These are phyloP conservation scores for Pangasius krempfi DNA, from an alignment of 2,797 vertebrate genomes.

Conservation along the genomic window DNA sequence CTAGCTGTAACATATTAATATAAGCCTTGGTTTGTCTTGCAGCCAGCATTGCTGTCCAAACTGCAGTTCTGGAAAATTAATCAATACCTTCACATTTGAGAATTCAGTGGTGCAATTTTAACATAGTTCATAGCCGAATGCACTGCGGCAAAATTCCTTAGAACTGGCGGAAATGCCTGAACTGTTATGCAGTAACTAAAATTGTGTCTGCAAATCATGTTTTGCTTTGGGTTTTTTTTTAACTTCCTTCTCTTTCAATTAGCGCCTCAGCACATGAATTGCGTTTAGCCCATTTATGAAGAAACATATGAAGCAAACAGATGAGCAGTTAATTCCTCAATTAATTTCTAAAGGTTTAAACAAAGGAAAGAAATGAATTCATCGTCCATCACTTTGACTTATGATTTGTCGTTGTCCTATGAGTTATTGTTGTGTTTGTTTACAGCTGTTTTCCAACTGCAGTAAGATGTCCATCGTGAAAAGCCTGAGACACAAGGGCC, in stretches of 20 bases:
- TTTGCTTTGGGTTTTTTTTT: neutral
- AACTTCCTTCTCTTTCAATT: neutral
- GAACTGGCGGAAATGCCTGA: neutral
- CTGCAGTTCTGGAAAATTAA: neutral
- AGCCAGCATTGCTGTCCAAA: neutral
- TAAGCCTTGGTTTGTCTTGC: neutral
- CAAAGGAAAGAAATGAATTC: neutral
- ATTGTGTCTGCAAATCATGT: neutral
- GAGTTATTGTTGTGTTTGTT: constrained; percentile 12
- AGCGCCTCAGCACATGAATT: neutral
- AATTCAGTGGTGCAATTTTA: neutral
- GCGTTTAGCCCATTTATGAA: neutral
- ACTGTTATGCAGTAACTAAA: neutral
- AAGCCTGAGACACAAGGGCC: constrained; percentile 83
- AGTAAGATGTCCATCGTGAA: constrained; percentile 89
- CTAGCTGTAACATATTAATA: neutral
- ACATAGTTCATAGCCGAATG: neutral
- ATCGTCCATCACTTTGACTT: neutral
- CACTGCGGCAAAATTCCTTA: neutral
- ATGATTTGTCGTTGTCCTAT: neutral
- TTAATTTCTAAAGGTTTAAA: neutral
- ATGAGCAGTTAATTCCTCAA: neutral
- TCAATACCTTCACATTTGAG: neutral
- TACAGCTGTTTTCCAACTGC: constrained; percentile 92
- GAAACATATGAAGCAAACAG: neutral